Base-by-base conservation (phyloP, 2,888 invertebrate species). In the Amblyteles armatorius region DNA sequence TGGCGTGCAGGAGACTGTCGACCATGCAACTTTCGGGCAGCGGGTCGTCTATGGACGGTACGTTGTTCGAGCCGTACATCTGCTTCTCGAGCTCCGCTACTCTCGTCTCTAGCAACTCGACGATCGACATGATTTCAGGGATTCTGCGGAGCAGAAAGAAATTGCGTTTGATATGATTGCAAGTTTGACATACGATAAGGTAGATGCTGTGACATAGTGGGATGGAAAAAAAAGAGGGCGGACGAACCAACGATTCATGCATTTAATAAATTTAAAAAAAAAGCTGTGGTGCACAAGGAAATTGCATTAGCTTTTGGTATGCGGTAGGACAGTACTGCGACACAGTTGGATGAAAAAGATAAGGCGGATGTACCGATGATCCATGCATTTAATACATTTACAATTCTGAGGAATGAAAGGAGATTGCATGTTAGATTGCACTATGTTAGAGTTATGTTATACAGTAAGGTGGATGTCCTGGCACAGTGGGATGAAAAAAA, bases 71-170 rank as follows among this genome's bases (percentile, higher is more conserved):
- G 9, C 94, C 94, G 71, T 94, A 93, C 40, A 95, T 91, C 87
- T 94, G 92, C 19, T 93, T 91, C 89, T 95, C 95, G 83, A 95
- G 89, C 19, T 94, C 93, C 48, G 91, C 89, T 36, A 95, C 93
- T 86, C 95, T 93, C 80, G 94, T 92, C 89, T 95, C 95, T 48
- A 95, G 86, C 72, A 94, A 84, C 83, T 94, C 93, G 69, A 94
- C 89, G 44, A 84, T 86, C 48, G 88, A 52, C 90, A 91, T 88
- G 40, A 26, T 81, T 36, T 29, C 26, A 4, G 29, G 13, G 60
- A 60, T 16, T 60, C 60, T 60, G 60, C 5, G 16, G 26, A 29
- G 13, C 16, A 7, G 4, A 63, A 63, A 55, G 22, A 16, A 29
- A 33, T 16, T 33, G 16, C 7, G 1, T 63, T 16, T 7, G 29